A percentile compares a stretch with the other conserved stretches of the same genome.
Conservation (phyloP, 2,797 vertebrate species). For the Poecilia gillii region DNA sequence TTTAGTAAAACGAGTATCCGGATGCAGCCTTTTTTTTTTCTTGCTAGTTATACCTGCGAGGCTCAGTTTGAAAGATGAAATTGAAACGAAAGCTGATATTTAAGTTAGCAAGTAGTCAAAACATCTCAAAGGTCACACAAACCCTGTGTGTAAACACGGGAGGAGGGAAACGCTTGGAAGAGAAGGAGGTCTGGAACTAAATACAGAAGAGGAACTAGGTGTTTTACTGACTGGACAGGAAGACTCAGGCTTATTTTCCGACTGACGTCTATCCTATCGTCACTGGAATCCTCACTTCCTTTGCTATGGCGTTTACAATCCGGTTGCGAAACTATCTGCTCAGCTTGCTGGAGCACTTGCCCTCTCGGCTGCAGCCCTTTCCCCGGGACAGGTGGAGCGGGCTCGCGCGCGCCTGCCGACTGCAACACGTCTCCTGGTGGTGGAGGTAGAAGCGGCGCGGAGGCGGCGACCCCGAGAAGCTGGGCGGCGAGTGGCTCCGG, state of each 20-base stretch:
- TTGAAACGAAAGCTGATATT: not conserved
- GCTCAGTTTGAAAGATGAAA: conserved; percentile 1
- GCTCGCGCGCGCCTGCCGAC: conserved; percentile 86
- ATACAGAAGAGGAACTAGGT: conserved; percentile 4
- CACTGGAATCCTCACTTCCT: conserved; percentile 38
- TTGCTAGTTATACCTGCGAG: not conserved
- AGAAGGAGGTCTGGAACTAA: conserved; percentile 17
- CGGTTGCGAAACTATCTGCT: conserved; percentile 89
- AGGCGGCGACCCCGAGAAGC: conserved; percentile 93
- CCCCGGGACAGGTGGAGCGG: conserved; percentile 83
- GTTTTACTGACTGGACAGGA: conserved; percentile 31
- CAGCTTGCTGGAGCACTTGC: conserved; percentile 93
- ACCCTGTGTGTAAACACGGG: conserved; percentile 32
- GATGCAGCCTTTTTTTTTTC: conserved; percentile 2
- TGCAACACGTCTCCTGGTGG: conserved; percentile 90
- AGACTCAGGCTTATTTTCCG: conserved; percentile 49
- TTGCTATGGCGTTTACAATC: conserved; percentile 14
- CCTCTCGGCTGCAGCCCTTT: conserved; percentile 85
- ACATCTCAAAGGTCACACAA: conserved; percentile 23
- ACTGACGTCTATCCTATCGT: conserved; percentile 21
- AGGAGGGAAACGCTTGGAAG: conserved; percentile 27
- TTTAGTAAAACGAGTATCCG: conserved; percentile 18
- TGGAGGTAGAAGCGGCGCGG: conserved; percentile 90
- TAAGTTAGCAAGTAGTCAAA: conserved; percentile 1
- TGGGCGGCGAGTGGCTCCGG: conserved; percentile 95